These are phyloP conservation scores for Temnothorax unifasciatus DNA, from an alignment of 2,888 invertebrate genomes.

Conservation along the genomic window DNA sequence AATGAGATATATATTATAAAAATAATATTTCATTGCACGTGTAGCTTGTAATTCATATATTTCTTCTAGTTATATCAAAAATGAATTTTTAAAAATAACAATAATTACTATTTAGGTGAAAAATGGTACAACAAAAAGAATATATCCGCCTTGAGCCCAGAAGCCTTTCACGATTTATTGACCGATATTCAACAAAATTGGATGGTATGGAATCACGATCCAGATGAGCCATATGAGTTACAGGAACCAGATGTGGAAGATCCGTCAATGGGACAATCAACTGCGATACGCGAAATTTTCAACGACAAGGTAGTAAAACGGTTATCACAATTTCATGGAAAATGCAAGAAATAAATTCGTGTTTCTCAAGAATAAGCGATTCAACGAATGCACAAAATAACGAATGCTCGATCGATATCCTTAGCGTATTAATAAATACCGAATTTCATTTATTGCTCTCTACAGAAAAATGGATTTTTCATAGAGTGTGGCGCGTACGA, in stretches of 20 bases:
- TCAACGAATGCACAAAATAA: not conserved
- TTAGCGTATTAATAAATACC: constrained; percentile 16
- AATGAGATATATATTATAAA: not conserved
- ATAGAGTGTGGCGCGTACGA: constrained; percentile 88
- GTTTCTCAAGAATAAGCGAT: not conserved
- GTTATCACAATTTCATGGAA: not conserved
- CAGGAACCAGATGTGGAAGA: constrained; percentile 78
- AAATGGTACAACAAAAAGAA: constrained; percentile 75
- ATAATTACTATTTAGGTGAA: constrained; percentile 40
- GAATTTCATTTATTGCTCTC: constrained; percentile 48
- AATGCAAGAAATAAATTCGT: not conserved
- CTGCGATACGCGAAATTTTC: constrained; percentile 82
- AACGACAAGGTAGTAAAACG: constrained; percentile 81
- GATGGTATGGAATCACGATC: constrained; percentile 69
- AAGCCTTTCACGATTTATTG: constrained; percentile 57
- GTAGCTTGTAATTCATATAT: not conserved
- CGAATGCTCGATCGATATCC: not conserved
- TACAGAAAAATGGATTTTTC: constrained; percentile 87
- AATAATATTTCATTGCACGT: not conserved
- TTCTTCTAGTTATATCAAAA: not conserved
- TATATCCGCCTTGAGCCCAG: constrained; percentile 62
- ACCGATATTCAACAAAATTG: constrained; percentile 71
- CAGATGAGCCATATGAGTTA: constrained; percentile 75
- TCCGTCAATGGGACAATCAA: constrained; percentile 85
- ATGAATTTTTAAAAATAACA: not conserved